phyloP scores from a whole-genome alignment of 1,140 invertebrate genomes.

The Monochamus saltuarius region DNA sequence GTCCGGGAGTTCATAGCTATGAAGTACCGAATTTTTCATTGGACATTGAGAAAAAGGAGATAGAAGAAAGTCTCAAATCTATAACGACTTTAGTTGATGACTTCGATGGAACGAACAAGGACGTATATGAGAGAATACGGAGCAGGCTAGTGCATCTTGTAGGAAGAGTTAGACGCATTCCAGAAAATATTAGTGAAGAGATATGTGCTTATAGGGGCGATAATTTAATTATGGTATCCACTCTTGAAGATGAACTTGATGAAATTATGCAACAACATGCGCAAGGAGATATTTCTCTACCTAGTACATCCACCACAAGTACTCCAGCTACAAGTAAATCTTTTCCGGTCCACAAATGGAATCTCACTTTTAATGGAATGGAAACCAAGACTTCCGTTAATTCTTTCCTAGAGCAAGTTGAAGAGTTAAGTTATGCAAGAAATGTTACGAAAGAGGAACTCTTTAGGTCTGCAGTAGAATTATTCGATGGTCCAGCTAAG shows the following conservation, averaged over 20 bases:
- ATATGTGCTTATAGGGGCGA: neutral
- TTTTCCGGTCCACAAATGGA: conserved; percentile 1
- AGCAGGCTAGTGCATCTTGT: neutral
- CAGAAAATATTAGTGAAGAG: neutral
- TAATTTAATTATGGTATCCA: neutral
- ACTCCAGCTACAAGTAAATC: neutral
- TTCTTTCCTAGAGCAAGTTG: no score
- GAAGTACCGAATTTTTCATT: neutral
- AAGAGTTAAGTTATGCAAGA: no score
- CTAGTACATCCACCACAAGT: neutral
- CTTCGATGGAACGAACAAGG: neutral
- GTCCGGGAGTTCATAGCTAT: neutral
- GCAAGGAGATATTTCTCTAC: neutral
- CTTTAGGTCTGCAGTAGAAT: neutral
- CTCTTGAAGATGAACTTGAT: neutral
- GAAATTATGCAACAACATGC: neutral
- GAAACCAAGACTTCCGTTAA: neutral
- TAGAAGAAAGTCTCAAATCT: neutral
- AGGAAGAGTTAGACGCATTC: neutral
- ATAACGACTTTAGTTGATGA: neutral
- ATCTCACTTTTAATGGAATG: neutral
- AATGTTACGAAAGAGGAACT: neutral
- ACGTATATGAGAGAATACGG: neutral
- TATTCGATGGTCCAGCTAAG: neutral
- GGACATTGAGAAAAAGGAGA: neutral